phyloP scores from a whole-genome alignment of 1,140 invertebrate genomes.

The Hypsibius dujardini region DNA sequence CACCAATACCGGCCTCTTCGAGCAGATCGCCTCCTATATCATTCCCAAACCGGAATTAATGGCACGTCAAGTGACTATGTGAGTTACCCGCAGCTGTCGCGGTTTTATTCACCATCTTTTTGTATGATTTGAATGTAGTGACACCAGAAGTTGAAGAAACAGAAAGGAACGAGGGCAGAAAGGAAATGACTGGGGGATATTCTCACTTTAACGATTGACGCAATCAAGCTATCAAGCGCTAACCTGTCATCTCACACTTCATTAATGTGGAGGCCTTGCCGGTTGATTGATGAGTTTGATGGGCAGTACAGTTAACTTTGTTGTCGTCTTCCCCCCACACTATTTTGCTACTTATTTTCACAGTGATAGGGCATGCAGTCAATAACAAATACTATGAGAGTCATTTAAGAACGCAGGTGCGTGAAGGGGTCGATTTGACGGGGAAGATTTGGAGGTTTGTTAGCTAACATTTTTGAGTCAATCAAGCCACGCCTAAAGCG shows the following conservation, averaged over 20 bases:
- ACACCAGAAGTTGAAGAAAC: too few species aligned
- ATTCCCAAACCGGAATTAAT: slow-evolving; percentile 82
- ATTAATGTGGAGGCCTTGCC: background rate
- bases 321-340: background rate
- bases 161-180: too few species aligned
- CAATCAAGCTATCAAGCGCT: background rate
- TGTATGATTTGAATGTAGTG: background rate
- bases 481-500: too few species aligned
- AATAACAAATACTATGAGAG: too few species aligned
- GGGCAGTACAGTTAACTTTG: background rate
- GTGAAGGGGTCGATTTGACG: too few species aligned
- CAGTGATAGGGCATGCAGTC: background rate
- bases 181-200: too few species aligned
- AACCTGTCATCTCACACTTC: background rate
- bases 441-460: too few species aligned
- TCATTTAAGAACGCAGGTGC: too few species aligned
- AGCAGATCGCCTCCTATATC: slow-evolving; percentile 78
- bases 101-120: slow-evolving; percentile 1
- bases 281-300: too few species aligned
- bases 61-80: slow-evolving; percentile 73
- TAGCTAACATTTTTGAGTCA: too few species aligned
- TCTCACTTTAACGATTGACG: background rate
- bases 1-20: slow-evolving; percentile 67
- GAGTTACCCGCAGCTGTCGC: slow-evolving; percentile 34
- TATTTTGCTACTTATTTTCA: background rate